A percentile compares a stretch with the other conserved stretches of the same genome.
Evolutionary conservation across 2,888 invertebrate species (phyloP).

Genomic region (Microplitis deprimator): DNA sequence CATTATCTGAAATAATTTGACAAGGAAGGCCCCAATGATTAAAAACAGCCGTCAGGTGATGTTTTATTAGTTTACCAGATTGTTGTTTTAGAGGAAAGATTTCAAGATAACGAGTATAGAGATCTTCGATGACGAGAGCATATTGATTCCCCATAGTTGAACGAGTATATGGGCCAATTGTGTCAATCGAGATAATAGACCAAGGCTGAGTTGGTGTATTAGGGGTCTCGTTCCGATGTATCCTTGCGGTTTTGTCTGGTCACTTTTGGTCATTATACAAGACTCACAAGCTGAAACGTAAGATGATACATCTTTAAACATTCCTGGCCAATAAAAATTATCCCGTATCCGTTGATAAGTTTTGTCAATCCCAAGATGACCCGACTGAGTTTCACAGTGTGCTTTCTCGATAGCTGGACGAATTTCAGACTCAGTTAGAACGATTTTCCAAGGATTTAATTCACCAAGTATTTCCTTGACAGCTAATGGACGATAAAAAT

Average conservation of each 20-base stretch:
- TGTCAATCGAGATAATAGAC: constrained; percentile 22
- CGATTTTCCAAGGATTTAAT: no score
- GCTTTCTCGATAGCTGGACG: no score
- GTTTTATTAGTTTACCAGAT: no score
- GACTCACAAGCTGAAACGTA: constrained; percentile 36
- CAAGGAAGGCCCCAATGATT: no score
- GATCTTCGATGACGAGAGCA: not conserved
- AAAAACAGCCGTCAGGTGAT: no score
- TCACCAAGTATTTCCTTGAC: no score
- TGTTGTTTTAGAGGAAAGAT: no score
- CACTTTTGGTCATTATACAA: constrained; percentile 28
- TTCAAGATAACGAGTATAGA: constrained; percentile 35
- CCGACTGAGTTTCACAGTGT: no score
- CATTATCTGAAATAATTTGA: no score
- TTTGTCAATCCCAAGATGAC: constrained; percentile 25
- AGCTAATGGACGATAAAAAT: no score
- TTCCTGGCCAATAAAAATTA: constrained; percentile 40
- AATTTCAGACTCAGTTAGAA: no score
- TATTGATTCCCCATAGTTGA: not conserved
- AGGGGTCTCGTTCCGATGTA: not conserved
- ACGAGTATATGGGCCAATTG: constrained; percentile 3
- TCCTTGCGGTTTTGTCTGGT: not conserved
- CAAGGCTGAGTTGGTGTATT: constrained; percentile 7
- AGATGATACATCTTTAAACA: constrained; percentile 31
- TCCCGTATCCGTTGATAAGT: constrained; percentile 30